phyloP scores from a whole-genome alignment of 1,140 invertebrate genomes.

The Mercenaria mercenaria region DNA sequence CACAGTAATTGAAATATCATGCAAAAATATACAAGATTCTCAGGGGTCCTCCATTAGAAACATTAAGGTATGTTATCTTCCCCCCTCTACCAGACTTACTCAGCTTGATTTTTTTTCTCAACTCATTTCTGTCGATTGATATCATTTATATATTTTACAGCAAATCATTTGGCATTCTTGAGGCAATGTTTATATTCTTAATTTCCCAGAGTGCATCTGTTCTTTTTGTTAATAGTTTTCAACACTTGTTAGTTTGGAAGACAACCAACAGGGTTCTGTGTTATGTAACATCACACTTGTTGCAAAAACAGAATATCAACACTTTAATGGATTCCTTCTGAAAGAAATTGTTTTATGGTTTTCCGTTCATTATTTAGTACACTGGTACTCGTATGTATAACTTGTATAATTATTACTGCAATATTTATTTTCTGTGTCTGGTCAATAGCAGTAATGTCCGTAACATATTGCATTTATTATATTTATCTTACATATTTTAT shows the following conservation, averaged over 20 bases:
- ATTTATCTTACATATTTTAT: too few relatives aligned
- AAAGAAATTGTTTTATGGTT: not conserved
- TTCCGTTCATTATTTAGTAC: too few relatives aligned
- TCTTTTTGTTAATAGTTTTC: slow-evolving; percentile 8
- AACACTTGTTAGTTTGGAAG: not conserved
- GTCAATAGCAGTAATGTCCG: too few relatives aligned
- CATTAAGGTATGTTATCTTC: too few relatives aligned
- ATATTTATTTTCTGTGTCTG: too few relatives aligned
- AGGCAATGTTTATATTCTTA: slow-evolving; percentile 1
- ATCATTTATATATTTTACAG: not conserved
- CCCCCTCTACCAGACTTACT: not conserved
- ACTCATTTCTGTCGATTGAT: not conserved
- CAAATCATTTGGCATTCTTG: not conserved
- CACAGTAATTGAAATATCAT: not conserved
- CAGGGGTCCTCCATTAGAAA: too few relatives aligned
- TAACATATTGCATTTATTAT: too few relatives aligned
- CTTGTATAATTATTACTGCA: too few relatives aligned
- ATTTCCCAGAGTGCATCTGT: not conserved
- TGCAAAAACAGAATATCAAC: slow-evolving; percentile 1
- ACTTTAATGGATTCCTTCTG: not conserved
- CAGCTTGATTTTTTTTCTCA: not conserved
- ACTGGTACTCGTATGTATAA: too few relatives aligned
- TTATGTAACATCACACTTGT: slow-evolving; percentile 15
- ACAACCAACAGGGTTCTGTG: not conserved
- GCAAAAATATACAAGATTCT: not conserved